phyloP scores from a whole-genome alignment of 2,888 invertebrate species.

The Latheticus oryzae region DNA sequence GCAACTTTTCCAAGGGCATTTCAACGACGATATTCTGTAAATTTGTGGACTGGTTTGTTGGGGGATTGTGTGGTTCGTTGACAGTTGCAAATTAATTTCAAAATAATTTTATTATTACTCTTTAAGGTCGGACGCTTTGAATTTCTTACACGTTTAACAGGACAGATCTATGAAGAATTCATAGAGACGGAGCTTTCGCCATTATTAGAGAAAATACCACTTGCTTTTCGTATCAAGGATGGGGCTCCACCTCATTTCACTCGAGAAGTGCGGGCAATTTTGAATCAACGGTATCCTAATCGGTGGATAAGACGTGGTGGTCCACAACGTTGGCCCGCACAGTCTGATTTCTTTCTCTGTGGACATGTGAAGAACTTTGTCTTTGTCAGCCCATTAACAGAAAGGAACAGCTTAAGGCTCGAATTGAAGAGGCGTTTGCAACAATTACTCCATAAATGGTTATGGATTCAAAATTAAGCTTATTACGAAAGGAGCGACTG shows the following conservation, averaged over 20 bases:
- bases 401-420: slow-evolving; percentile 1
- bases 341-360: neutral
- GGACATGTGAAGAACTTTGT: neutral
- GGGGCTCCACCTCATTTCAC: neutral
- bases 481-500: neutral
- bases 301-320: neutral
- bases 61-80: neutral
- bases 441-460: slow-evolving; percentile 5
- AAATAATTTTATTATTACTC: too few relatives aligned
- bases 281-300: neutral
- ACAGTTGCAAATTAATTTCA: too few relatives aligned
- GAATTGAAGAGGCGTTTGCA: neutral
- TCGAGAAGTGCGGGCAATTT: neutral
- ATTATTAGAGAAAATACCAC: too few relatives aligned
- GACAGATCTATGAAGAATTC: too few relatives aligned
- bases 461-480: neutral
- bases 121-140: too few relatives aligned
- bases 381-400: neutral
- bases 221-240: too few relatives aligned
- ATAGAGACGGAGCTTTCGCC: too few relatives aligned
- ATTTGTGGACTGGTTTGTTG: neutral
- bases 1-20: neutral
- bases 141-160: too few relatives aligned
- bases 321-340: neutral
- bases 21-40: neutral